Conservation (phyloP, 2,888 invertebrate genomes). For the Crioceris asparagi region DNA sequence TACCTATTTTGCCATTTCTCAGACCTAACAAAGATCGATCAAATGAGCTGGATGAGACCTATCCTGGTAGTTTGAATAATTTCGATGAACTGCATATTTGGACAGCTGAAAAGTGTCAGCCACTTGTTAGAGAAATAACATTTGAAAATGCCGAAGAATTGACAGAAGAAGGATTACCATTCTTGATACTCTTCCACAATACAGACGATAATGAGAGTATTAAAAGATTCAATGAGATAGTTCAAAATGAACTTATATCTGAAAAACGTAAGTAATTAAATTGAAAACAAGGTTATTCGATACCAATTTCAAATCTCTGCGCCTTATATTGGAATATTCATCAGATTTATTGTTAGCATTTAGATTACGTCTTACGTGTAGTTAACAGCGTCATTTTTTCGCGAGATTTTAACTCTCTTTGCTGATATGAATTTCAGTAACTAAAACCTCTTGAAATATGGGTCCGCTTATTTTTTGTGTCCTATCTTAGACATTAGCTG, state of each 20-base stretch:
- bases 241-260: constrained; percentile 61
- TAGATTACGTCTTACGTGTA: no score
- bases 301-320: no score
- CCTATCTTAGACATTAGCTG: no score
- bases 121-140: constrained; percentile 94
- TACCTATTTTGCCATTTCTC: constrained; percentile 35
- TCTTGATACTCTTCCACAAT: constrained; percentile 91
- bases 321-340: no score
- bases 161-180: constrained; percentile 96
- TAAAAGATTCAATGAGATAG: constrained; percentile 74
- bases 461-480: no score
- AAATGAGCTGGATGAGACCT: constrained; percentile 76
- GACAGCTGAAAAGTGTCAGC: constrained; percentile 89
- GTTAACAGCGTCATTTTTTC: no score
- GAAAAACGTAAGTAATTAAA: constrained; percentile 83
- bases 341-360: no score
- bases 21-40: constrained; percentile 64
- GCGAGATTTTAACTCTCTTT: no score
- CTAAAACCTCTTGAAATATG: no score
- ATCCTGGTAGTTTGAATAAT: constrained; percentile 53
- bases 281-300: no score
- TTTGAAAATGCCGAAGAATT: constrained; percentile 99
- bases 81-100: constrained; percentile 83
- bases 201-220: constrained; percentile 74
- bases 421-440: no score